A percentile compares a stretch with the other conserved stretches of the same genome.
Conservation (phyloP, 2,888 invertebrate genomes). For the Mimachlamys varia region DNA sequence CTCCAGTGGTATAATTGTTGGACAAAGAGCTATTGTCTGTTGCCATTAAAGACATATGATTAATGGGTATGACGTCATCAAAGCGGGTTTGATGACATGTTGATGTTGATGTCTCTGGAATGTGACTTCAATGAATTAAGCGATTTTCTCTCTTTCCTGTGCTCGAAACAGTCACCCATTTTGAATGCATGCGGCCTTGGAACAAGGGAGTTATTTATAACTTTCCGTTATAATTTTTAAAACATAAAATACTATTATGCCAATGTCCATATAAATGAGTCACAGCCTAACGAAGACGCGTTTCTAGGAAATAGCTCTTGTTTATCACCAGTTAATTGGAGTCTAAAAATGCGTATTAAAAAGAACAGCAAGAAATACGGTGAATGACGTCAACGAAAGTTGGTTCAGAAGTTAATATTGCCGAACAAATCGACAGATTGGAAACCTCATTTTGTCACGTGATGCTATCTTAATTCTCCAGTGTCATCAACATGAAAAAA, state of each 20-base stretch:
- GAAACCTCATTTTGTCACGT: neutral
- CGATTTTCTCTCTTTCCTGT: neutral
- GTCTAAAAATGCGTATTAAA: neutral
- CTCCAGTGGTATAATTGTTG: neutral
- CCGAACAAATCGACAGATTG: neutral
- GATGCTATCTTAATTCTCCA: neutral
- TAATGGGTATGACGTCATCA: neutral
- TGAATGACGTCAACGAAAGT: neutral
- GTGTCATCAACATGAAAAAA: neutral
- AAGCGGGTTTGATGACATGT: neutral
- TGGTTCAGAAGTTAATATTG: neutral
- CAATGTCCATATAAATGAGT: too few relatives aligned
- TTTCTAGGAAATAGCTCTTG: too few relatives aligned
- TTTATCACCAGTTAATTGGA: neutral
- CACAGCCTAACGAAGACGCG: too few relatives aligned
- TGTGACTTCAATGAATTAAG: neutral
- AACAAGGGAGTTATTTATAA: neutral
- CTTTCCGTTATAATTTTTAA: too few relatives aligned
- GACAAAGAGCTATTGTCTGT: neutral
- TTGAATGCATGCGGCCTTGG: neutral
- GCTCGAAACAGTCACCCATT: neutral
- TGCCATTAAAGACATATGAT: neutral
- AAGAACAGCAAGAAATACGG: neutral
- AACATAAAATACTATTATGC: too few relatives aligned
- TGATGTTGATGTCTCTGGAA: neutral